These are phyloP conservation scores for Cosmia pyralina DNA, from an alignment of 2,888 invertebrate genomes.

Conservation along the genomic window DNA sequence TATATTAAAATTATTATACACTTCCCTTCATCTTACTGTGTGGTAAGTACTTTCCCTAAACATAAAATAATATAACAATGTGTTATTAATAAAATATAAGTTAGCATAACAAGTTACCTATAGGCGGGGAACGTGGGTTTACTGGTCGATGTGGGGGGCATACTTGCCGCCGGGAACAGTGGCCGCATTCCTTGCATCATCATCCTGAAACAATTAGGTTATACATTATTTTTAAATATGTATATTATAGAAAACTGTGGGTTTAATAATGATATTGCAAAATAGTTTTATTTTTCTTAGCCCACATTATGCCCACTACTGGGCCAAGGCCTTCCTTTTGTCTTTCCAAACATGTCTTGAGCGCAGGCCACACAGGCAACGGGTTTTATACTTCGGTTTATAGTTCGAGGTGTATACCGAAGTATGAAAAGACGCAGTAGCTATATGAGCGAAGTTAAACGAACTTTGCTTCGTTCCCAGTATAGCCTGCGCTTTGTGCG, in stretches of 20 bases:
- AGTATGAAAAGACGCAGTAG: too few species aligned
- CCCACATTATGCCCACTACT: too few species aligned
- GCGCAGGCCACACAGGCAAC: too few species aligned
- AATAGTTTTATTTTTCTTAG: too few species aligned
- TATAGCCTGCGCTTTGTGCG: too few species aligned
- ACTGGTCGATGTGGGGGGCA: constrained; percentile 90
- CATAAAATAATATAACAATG: neutral
- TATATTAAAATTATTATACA: neutral
- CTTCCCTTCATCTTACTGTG: neutral
- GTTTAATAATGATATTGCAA: too few species aligned
- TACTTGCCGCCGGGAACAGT: constrained; percentile 95
- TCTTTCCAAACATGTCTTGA: too few species aligned
- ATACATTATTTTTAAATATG: constrained; percentile 14
- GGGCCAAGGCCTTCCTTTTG: too few species aligned
- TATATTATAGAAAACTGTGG: neutral
- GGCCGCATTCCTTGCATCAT: constrained; percentile 92
- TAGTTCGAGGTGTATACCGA: too few species aligned
- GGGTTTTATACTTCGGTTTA: too few species aligned
- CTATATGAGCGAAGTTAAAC: too few species aligned
- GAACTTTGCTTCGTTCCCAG: too few species aligned
- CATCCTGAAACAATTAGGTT: constrained; percentile 78
- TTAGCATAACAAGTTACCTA: constrained; percentile 82
- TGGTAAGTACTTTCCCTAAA: neutral
- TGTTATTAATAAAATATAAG: neutral
- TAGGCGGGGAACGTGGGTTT: constrained; percentile 96